Conservation (phyloP, 2,113 vertebrate species). For the Papio anubis region DNA sequence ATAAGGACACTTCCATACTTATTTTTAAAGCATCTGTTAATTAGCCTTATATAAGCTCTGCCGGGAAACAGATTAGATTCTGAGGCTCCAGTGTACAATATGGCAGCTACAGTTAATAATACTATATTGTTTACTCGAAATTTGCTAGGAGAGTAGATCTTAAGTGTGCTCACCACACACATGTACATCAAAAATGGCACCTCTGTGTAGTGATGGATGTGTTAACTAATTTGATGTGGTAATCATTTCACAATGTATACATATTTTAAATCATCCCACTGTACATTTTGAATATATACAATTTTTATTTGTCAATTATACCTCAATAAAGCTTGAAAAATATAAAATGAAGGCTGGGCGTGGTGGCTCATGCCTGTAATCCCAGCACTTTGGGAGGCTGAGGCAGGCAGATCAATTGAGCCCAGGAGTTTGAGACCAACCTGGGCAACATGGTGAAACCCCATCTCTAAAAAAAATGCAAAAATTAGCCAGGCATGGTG, state of each 20-base stretch:
- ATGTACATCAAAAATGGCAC: neutral
- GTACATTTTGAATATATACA: neutral
- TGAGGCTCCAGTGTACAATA: neutral
- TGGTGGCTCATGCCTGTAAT: no score
- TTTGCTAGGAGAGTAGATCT: neutral
- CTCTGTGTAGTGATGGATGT: neutral
- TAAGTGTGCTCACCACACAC: neutral
- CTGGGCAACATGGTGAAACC: no score
- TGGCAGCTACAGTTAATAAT: neutral
- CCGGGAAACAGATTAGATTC: neutral
- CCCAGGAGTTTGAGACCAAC: no score
- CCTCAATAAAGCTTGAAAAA: neutral
- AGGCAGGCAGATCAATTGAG: no score
- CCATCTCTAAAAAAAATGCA: no score
- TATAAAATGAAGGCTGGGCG: neutral
- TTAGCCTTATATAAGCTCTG: neutral
- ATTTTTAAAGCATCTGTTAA: neutral
- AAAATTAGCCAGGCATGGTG: no score
- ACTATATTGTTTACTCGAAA: neutral
- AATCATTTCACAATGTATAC: neutral
- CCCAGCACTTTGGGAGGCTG: no score
- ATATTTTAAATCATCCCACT: neutral
- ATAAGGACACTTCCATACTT: neutral
- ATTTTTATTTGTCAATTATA: neutral
- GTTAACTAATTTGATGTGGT: neutral